Base-by-base conservation (phyloP, 1,140 invertebrate species). In the Drosophila tristis region DNA sequence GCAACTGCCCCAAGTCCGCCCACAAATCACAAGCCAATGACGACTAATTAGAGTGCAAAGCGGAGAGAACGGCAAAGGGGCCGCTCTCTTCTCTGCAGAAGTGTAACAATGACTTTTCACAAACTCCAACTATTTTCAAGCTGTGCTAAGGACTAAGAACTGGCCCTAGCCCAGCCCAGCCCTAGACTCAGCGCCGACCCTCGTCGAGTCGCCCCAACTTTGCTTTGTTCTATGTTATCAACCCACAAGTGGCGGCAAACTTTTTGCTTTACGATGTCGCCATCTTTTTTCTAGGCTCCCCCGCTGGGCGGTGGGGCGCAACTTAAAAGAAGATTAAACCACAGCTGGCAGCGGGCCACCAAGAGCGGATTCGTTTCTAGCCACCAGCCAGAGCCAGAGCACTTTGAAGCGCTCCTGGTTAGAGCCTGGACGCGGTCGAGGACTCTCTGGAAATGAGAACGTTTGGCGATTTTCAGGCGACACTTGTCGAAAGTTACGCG, bases 251-350 rank as follows among this genome's bases (percentile, higher is more conserved):
- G 84, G 82, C 84, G 74, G 74, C 56, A 87, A 86, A 86, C 74
- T 87, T 86, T 76, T 75, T 65, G 62, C 63, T 75, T 75, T 66
- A 75, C 72, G 72, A 71, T 75, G 72, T 75, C 72, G 72, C 75
- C 82, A 82, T 80, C 58, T 62, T 85, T 71, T 74, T 68, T 71
- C 57, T 74, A 55, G 42, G n/a, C 20, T 42, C 56, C 39, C 31
- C 4, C 16, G 31, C 39, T 68, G 43, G 43, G 47, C 25, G 39
- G 49, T 7, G 43, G 61, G 43, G 48, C 48, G 53, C 75, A 87
- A 89, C 80, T 87, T 87, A 87, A 87, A 87, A 87, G 82, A 79
- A 89, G 84, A 87, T 87, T 87, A 89, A 89, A 89, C 84, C 79
- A 57, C 82, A 87, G 75, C 76, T 84, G 84, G 57, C 60, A 48